phyloP scores from a whole-genome alignment of 1,140 invertebrate species.

The Elysia chlorotica region DNA sequence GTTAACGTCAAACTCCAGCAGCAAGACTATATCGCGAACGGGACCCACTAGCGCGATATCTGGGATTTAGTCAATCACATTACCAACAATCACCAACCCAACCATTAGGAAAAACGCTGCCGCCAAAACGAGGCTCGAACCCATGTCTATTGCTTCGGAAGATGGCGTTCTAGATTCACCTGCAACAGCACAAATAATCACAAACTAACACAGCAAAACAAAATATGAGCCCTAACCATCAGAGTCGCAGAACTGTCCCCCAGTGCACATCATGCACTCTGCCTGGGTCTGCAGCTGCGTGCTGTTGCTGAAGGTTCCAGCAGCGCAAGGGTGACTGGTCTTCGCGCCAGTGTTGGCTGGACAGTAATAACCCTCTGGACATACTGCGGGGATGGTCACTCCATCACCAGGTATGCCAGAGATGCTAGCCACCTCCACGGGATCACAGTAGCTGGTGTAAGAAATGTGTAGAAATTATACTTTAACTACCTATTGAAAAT shows the following conservation, averaged over 20 bases:
- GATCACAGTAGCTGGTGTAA: constrained; percentile 52
- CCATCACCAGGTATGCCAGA: constrained; percentile 42
- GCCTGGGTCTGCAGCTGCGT: constrained; percentile 39
- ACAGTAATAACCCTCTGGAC: constrained; percentile 56
- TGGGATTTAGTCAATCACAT: too few relatives aligned
- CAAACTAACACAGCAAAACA: too few relatives aligned
- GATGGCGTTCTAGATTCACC: too few relatives aligned
- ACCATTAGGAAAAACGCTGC: too few relatives aligned
- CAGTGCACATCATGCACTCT: constrained; percentile 46
- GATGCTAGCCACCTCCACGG: constrained; percentile 42
- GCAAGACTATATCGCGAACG: too few relatives aligned
- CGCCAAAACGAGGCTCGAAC: too few relatives aligned
- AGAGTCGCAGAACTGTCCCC: constrained; percentile 47
- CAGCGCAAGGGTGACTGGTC: constrained; percentile 44
- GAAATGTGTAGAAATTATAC: background rate
- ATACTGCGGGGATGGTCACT: constrained; percentile 47
- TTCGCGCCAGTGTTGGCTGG: constrained; percentile 42
- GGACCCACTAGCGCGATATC: too few relatives aligned
- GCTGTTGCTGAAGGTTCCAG: constrained; percentile 50
- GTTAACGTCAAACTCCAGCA: too few relatives aligned
- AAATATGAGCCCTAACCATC: background rate
- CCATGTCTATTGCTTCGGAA: too few relatives aligned
- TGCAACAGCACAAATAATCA: too few relatives aligned
- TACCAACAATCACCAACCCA: too few relatives aligned
- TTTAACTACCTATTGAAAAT: too few relatives aligned